Base-by-base conservation (phyloP, 2,113 vertebrate genomes). In the Lepidothrix coronata region DNA sequence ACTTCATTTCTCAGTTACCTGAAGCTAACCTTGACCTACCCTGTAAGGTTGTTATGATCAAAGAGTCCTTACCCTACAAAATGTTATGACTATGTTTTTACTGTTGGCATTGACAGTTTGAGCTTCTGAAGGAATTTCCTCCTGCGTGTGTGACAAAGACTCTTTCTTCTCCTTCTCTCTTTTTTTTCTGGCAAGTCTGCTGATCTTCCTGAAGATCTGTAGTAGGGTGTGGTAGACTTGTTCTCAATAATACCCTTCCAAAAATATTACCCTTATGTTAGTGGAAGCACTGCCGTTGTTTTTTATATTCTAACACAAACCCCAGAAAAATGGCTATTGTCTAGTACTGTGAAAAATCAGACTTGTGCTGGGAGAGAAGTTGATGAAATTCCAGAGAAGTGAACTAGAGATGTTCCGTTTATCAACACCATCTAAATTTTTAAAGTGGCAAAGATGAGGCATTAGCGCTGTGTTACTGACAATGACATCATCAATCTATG, bases 221-320 rank as follows among this genome's bases (percentile, higher is more conserved):
- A 73, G 61, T 78, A 85, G 97, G 96, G 96, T 95, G 98, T 97
- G 91, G 97, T 93, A 62, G 71, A 66, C 88, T 85, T 85, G 48
- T 93, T 92, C 89, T 96, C 95, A 96, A 94, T 95, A 95, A 94
- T 85, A 97, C 44, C 74, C 90, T 97, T 97, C 96, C 93, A 97
- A 97, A 98, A 97, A 81, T 92, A 49, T 85, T 78, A 70, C 72
- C 46, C 71, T 62, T 89, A 70, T 55, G 43, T 92, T 89, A 78
- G 48, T 31, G 74, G 70, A 92, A 95, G 73, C 57, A 55, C 43
- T 75, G 78, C 59, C 14, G 12, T 94, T 86, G 48, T 62, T 92
- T 92, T 88, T 91, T 89, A 92, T 85, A 73, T 85, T 91, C 71
- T 88, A 73, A 63, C 84, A 44, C 55, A 94, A 94, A 81, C 87